phyloP scores from a whole-genome alignment of 2,797 vertebrate species.

The Onychomys torridus region DNA sequence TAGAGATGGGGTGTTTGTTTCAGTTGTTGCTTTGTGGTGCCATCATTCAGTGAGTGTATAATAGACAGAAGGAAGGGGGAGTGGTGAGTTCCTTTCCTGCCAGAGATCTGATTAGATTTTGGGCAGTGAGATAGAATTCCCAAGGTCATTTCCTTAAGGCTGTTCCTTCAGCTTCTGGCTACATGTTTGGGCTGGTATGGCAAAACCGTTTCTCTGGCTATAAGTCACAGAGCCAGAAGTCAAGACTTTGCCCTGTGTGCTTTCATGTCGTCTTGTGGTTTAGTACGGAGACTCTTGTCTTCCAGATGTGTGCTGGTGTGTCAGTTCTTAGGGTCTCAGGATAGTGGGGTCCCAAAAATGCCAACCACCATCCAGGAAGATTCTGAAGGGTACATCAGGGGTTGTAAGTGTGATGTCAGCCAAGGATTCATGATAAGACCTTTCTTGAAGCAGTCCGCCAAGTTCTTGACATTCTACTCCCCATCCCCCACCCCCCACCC shows the following conservation, averaged over 20 bases:
- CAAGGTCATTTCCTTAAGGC: conserved; percentile 4
- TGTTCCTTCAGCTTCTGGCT: not conserved
- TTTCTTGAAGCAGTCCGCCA: not conserved
- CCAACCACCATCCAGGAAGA: not conserved
- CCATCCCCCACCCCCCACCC: too few species aligned
- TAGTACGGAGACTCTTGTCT: not conserved
- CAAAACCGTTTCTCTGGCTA: not conserved
- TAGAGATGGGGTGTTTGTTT: not conserved
- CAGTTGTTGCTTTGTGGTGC: not conserved
- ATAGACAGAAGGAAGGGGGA: not conserved
- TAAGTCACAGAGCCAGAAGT: conserved; percentile 21
- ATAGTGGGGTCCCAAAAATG: not conserved
- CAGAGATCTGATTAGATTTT: conserved; percentile 25
- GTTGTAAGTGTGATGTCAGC: not conserved
- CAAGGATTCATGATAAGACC: not conserved
- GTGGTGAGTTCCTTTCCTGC: not conserved
- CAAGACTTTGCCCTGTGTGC: not conserved
- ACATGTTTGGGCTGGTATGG: not conserved
- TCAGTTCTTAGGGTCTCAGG: not conserved
- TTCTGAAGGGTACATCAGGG: not conserved
- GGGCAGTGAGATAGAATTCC: not conserved
- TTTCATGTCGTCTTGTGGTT: not conserved
- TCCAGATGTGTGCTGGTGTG: conserved; percentile 7
- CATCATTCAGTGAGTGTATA: not conserved
- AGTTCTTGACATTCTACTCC: not conserved